Conservation (phyloP, 2,888 invertebrate species). For the Cylindroiulus punctatus region DNA sequence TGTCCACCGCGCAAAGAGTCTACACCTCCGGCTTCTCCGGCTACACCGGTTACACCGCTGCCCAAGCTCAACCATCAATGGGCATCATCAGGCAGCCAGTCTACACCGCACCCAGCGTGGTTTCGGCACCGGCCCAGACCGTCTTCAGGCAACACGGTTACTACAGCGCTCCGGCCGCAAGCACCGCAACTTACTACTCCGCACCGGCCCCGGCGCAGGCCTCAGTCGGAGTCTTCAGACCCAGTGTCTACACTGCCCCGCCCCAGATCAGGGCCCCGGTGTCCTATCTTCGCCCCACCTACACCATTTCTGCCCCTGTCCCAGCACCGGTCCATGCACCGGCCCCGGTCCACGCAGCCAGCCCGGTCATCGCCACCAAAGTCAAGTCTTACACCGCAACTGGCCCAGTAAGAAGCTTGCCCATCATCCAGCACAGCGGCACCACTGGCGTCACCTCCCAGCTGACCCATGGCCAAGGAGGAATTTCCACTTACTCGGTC, state of each 20-base stretch:
- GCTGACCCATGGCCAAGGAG: not conserved
- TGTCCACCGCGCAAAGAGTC: constrained; percentile 30
- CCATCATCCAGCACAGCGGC: not conserved
- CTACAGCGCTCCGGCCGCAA: not conserved
- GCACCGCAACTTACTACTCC: not conserved
- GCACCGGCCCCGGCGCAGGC: constrained; percentile 1
- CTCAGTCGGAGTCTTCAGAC: not conserved
- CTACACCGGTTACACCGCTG: not conserved
- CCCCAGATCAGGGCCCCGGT: constrained; percentile 11
- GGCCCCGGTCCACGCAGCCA: constrained; percentile 25
- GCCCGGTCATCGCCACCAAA: constrained; percentile 44
- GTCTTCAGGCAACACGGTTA: not conserved
- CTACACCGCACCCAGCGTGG: not conserved
- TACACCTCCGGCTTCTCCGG: not conserved
- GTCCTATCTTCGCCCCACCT: not conserved
- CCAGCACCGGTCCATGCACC: constrained; percentile 41
- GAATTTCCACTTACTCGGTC: constrained; percentile 45
- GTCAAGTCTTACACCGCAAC: constrained; percentile 46
- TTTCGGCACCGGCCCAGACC: constrained; percentile 35
- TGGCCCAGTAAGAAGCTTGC: constrained; percentile 29
- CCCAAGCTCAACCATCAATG: constrained; percentile 36
- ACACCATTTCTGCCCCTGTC: not conserved
- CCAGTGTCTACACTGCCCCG: not conserved
- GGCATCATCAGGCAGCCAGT: constrained; percentile 33
- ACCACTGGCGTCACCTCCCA: not conserved